A percentile compares a stretch with the other conserved stretches of the same genome.
These are phyloP conservation scores for Eustalomyia histrio DNA, from an alignment of 2,888 invertebrate genomes.

Conservation along the genomic window DNA sequence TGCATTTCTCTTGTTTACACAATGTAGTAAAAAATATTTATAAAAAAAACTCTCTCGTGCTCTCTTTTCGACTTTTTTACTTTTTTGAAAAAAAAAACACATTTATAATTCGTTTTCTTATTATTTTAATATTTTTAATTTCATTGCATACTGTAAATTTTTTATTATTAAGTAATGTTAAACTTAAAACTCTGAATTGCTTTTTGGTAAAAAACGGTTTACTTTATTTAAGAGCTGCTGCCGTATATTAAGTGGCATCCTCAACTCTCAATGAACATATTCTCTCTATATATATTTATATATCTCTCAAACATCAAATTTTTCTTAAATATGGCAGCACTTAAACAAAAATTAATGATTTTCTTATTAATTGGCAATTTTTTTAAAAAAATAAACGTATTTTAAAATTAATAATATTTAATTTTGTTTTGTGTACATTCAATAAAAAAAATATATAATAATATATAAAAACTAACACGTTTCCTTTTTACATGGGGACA, in stretches of 20 bases:
- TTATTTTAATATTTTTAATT: background rate
- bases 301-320: background rate
- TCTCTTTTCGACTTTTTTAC: slow-evolving; percentile 13
- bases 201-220: slow-evolving; percentile 16
- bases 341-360: background rate
- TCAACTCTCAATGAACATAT: background rate
- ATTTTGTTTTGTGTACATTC: slow-evolving; percentile 1
- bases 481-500: too few relatives aligned
- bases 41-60: background rate
- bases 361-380: background rate
- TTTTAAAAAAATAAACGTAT: background rate
- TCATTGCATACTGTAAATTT: slow-evolving; percentile 4
- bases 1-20: slow-evolving; percentile 47
- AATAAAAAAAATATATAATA: background rate
- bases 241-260: background rate
- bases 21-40: background rate
- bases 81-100: background rate
- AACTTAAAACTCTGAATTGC: slow-evolving; percentile 5
- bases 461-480: background rate
- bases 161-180: slow-evolving; percentile 25
- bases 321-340: background rate
- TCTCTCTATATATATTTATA: background rate
- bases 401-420: background rate
- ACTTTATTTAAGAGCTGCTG: background rate
- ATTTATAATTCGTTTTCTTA: background rate